Percentiles rank a stretch among this genome's conserved stretches.
phyloP scores from a whole-genome alignment of 1,140 invertebrate species.

The Eriosoma lanigerum region DNA sequence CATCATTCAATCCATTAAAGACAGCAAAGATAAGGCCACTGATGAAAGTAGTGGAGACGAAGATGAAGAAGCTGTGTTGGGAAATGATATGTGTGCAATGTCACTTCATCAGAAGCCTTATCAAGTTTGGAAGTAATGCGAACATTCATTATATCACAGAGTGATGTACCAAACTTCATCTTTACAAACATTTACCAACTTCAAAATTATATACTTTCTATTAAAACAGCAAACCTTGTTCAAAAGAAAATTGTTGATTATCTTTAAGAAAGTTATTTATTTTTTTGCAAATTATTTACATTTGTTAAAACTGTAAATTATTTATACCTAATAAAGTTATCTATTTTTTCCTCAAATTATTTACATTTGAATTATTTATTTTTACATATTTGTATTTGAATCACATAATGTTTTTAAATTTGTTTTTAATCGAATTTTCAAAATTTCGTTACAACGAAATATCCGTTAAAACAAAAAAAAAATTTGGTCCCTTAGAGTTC shows the following conservation, averaged over 20 bases:
- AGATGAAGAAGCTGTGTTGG: neutral
- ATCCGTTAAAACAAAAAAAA: neutral
- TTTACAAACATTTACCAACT: slow-evolving; percentile 26
- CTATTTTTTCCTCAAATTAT: slow-evolving; percentile 3
- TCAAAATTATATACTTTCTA: slow-evolving; percentile 23
- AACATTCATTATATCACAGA: slow-evolving; percentile 13
- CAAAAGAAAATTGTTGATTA: slow-evolving; percentile 4
- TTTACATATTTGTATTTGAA: neutral
- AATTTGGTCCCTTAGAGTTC: neutral
- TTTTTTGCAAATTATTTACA: no score
- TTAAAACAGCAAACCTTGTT: slow-evolving; percentile 12
- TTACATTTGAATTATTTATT: slow-evolving; percentile 10
- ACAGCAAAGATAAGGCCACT: neutral
- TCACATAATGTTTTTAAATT: no score
- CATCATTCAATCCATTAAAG: slow-evolving; percentile 14
- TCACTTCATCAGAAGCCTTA: slow-evolving; percentile 27
- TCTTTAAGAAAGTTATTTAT: neutral
- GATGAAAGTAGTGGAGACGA: slow-evolving; percentile 12
- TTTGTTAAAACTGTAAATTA: no score
- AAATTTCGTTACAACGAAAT: neutral
- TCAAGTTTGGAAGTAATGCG: slow-evolving; percentile 12
- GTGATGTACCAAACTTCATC: slow-evolving; percentile 8
- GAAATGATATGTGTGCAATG: neutral
- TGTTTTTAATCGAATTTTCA: neutral
- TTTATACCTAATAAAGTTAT: no score